Evolutionary conservation across 1,140 invertebrate genomes (phyloP).

Genomic region (Dreissena polymorpha): DNA sequence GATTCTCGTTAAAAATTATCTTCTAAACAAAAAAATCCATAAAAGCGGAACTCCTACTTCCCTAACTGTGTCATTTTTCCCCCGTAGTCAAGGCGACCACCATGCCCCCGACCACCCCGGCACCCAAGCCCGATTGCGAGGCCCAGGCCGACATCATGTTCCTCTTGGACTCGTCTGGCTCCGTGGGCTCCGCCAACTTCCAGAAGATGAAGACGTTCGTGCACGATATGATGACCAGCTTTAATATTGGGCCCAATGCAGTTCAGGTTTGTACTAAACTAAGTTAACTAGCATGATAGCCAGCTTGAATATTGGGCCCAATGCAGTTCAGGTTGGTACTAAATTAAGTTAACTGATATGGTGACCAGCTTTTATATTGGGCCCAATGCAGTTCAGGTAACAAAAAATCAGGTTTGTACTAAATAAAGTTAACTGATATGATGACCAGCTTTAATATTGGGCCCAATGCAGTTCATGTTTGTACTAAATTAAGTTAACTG

Average conservation of each 20-base stretch:
- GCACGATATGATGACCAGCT: conserved; percentile 58
- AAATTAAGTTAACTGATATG: no score
- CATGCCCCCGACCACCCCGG: conserved; percentile 52
- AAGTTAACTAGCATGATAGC: no score
- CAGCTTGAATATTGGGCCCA: no score
- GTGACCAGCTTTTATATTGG: conserved; percentile 59
- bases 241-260: conserved; percentile 55
- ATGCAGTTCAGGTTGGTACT: no score
- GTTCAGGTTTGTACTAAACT: conserved; percentile 45
- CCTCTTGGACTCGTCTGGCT: conserved; percentile 70
- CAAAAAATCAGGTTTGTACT: no score
- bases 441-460: conserved; percentile 57
- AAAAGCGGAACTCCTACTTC: not conserved
- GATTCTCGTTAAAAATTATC: no score
- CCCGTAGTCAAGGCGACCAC: conserved; percentile 41
- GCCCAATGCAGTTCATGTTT: conserved; percentile 46
- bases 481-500: no score
- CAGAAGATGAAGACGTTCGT: conserved; percentile 63
- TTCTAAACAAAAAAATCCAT: no score
- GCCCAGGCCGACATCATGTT: conserved; percentile 68
- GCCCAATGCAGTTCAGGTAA: conserved; percentile 44
- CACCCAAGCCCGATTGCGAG: conserved; percentile 63
- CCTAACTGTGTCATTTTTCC: not conserved
- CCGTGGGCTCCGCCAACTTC: conserved; percentile 66
- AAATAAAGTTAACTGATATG: no score